These are phyloP conservation scores for Triops longicaudatus DNA, from an alignment of 1,140 invertebrate genomes.

Conservation along the genomic window DNA sequence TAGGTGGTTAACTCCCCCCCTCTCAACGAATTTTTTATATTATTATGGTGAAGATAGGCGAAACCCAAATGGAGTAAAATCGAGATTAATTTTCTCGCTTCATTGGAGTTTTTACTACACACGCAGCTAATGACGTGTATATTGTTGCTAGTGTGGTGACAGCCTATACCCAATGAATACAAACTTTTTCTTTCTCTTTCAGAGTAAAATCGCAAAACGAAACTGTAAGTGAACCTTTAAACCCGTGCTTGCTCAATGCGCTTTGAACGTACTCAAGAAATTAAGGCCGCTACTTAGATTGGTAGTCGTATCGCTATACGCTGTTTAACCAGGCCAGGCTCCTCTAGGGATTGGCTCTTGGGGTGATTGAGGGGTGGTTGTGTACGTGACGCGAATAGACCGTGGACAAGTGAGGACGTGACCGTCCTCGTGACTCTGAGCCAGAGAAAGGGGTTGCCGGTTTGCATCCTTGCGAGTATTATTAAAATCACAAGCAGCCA, in stretches of 20 bases:
- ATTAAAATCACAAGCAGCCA: background rate
- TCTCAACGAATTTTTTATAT: no score
- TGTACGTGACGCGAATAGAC: constrained; percentile 3
- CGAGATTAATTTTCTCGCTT: no score
- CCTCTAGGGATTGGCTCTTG: background rate
- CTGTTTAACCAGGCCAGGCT: background rate
- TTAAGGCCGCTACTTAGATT: background rate
- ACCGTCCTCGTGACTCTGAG: background rate
- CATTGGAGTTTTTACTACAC: no score
- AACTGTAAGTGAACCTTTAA: no score
- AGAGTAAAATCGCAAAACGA: no score
- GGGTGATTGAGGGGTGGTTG: background rate
- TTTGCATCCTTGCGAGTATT: background rate
- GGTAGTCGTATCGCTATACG: background rate
- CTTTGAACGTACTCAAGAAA: background rate
- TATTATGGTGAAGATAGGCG: no score
- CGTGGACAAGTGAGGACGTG: background rate
- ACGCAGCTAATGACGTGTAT: no score
- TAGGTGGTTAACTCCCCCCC: no score
- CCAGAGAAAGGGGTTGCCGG: background rate
- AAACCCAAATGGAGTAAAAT: no score
- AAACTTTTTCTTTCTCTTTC: no score
- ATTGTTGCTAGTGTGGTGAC: no score
- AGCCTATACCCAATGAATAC: no score
- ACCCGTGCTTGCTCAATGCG: background rate